Conservation (phyloP, 1,140 invertebrate genomes). For the Bacillus rossius region DNA sequence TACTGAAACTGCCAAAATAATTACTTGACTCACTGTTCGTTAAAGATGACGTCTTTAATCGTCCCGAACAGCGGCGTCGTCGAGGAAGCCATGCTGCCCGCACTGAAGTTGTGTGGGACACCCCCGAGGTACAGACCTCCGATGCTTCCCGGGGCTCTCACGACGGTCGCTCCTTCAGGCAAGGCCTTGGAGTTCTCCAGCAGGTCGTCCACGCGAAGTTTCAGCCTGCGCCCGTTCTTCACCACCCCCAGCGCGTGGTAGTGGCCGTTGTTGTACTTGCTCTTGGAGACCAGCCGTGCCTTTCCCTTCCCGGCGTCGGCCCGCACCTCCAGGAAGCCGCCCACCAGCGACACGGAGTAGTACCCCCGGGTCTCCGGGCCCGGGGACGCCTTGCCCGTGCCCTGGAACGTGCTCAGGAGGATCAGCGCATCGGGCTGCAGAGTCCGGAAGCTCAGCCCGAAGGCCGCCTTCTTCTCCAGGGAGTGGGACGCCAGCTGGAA, state of each 20-base stretch:
- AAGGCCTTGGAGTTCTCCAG: slow-evolving; percentile 47
- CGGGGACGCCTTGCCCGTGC: neutral
- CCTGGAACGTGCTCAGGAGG: slow-evolving; percentile 61
- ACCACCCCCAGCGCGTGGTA: slow-evolving; percentile 44
- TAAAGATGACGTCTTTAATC: slow-evolving; percentile 74
- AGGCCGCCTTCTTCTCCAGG: slow-evolving; percentile 53
- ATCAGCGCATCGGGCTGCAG: slow-evolving; percentile 62
- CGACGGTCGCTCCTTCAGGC: slow-evolving; percentile 43
- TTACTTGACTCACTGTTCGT: slow-evolving; percentile 70
- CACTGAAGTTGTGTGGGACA: slow-evolving; percentile 47
- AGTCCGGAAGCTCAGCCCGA: slow-evolving; percentile 76
- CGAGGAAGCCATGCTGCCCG: slow-evolving; percentile 49
- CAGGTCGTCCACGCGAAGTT: slow-evolving; percentile 63
- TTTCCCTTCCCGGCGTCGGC: slow-evolving; percentile 63
- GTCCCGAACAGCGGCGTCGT: slow-evolving; percentile 57
- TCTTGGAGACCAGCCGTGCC: slow-evolving; percentile 36
- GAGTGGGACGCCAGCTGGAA: slow-evolving; percentile 63
- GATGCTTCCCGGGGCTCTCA: slow-evolving; percentile 44
- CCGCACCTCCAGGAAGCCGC: slow-evolving; percentile 59
- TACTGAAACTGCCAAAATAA: too few species aligned
- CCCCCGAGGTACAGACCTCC: slow-evolving; percentile 60
- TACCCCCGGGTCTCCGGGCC: slow-evolving; percentile 41
- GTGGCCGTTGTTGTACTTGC: slow-evolving; percentile 41
- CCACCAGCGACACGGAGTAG: slow-evolving; percentile 58
- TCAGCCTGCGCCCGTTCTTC: slow-evolving; percentile 49